These are phyloP conservation scores for Belgica antarctica DNA, from an alignment of 2,888 invertebrate genomes.

Conservation along the genomic window DNA sequence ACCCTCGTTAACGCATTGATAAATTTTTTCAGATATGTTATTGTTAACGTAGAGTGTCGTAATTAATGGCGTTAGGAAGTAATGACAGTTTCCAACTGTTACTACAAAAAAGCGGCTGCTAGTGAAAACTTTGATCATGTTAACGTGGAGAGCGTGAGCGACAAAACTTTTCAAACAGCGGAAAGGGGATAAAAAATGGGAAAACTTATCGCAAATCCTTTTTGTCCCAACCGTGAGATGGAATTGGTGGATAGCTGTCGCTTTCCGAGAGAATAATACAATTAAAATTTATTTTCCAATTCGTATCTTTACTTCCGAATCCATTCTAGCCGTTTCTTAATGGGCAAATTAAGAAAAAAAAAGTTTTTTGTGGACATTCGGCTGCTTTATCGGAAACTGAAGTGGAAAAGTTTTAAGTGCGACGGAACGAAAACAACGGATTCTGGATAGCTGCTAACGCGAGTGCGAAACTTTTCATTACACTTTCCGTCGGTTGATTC, in stretches of 20 bases:
- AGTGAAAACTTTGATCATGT: not conserved
- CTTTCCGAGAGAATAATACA: slow-evolving; percentile 12
- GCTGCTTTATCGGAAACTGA: slow-evolving; percentile 10
- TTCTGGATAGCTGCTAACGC: slow-evolving; percentile 4
- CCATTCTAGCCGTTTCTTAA: slow-evolving; percentile 6
- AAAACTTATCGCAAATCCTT: not conserved
- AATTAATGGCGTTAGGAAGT: slow-evolving; percentile 23
- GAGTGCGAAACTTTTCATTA: not conserved
- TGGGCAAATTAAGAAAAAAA: not conserved
- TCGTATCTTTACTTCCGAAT: not conserved
- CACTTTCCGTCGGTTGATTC: not conserved
- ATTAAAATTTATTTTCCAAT: slow-evolving; percentile 11
- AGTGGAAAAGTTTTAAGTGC: slow-evolving; percentile 11
- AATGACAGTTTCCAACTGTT: slow-evolving; percentile 4
- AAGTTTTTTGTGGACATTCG: not conserved
- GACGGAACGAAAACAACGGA: too few relatives aligned
- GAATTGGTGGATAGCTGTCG: slow-evolving; percentile 15
- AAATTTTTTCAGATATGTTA: slow-evolving; percentile 9
- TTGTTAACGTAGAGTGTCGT: slow-evolving; percentile 5
- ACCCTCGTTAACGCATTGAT: not conserved
- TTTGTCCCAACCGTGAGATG: slow-evolving; percentile 2
- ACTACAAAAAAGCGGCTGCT: too few relatives aligned
- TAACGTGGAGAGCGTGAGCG: not conserved
- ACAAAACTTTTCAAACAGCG: not conserved
- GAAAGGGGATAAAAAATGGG: not conserved